Base-by-base conservation (phyloP, 2,113 vertebrate genomes). In the Saimiri boliviensis region DNA sequence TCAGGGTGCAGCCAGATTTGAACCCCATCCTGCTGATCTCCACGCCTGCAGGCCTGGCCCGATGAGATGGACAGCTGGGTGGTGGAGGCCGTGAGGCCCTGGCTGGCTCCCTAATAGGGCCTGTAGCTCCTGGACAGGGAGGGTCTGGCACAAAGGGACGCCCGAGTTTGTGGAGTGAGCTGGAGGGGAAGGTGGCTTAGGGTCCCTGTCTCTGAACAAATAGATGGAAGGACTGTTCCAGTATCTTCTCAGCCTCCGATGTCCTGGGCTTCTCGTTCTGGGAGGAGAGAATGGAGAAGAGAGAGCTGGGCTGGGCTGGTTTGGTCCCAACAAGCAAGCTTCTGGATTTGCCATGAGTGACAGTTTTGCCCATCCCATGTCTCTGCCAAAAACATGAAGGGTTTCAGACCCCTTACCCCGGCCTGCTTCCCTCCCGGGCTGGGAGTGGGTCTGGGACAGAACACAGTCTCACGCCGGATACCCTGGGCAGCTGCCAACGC, bases 331-430 rank as follows among this genome's bases (percentile, higher is more conserved):
- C 58, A 52, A 3, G 66, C 52, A 8, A 13, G 27, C 40, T 2
- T 5, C 52, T 66, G 30, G 0, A 10, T 68, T 79, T 37, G 63
- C 52, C 21, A 4, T 0, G 17, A 5, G 13, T 1, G 35, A 54
- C 0, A 4, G 56, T 13, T 27, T 60, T 11, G 10, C 66, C 56
- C 49, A 37, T 6, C 10, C n/a, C 5, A 0, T 0, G 17, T 40
- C 32, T 70, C 23, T 19, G 80, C 71, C 30, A 7, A 25, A 77
- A 77, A 52, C 9, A 4, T 3, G 45, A 21, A 23, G 82, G 49
- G 2, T 20, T 52, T 25, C 37, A 2, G 32, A 20, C 7, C 4
- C 42, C 8, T 2, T 1, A 32, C 27, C 27, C 60, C 6, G 60
- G 27, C 12, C 30, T 5, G 1, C 10, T 3, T 1, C 3, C n/a